phyloP scores from a whole-genome alignment of 1,140 invertebrate genomes.

The Polyergus mexicanus region DNA sequence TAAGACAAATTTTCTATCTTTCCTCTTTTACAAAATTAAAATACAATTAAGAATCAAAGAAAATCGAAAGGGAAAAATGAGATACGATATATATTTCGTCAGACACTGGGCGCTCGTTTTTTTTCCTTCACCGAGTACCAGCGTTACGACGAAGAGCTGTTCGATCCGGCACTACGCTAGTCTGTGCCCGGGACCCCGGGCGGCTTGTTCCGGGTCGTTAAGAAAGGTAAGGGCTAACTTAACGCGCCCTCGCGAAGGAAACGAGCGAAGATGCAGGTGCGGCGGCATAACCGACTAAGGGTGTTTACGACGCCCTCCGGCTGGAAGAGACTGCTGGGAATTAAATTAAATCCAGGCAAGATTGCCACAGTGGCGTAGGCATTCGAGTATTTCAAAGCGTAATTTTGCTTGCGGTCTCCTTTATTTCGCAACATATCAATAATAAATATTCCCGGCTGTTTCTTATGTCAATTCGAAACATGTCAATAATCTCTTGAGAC shows the following conservation, averaged over 20 bases:
- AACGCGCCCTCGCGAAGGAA: constrained; percentile 57
- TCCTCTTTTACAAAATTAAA: neutral
- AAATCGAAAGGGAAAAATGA: neutral
- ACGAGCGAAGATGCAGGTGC: constrained; percentile 67
- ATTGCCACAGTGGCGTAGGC: constrained; percentile 61
- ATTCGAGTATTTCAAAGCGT: neutral
- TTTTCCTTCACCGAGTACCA: neutral
- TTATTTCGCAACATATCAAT: neutral
- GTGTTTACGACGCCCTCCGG: constrained; percentile 73
- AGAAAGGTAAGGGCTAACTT: constrained; percentile 58
- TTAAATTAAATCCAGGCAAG: constrained; percentile 74
- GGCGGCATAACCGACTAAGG: constrained; percentile 66
- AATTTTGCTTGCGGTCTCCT: neutral
- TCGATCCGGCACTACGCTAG: constrained; percentile 13
- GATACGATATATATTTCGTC: neutral
- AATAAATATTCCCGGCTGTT: neutral
- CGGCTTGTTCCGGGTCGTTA: constrained; percentile 61
- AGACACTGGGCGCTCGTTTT: neutral
- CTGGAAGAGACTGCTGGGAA: constrained; percentile 68
- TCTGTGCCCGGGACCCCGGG: constrained; percentile 14
- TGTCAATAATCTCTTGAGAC: too few relatives aligned
- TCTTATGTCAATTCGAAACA: neutral
- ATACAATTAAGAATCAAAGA: neutral
- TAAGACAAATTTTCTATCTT: neutral
- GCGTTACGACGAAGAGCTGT: neutral